A percentile compares a stretch with the other conserved stretches of the same genome.
Conservation (phyloP, 1,140 invertebrate genomes). For the Dreissena rostriformis region DNA sequence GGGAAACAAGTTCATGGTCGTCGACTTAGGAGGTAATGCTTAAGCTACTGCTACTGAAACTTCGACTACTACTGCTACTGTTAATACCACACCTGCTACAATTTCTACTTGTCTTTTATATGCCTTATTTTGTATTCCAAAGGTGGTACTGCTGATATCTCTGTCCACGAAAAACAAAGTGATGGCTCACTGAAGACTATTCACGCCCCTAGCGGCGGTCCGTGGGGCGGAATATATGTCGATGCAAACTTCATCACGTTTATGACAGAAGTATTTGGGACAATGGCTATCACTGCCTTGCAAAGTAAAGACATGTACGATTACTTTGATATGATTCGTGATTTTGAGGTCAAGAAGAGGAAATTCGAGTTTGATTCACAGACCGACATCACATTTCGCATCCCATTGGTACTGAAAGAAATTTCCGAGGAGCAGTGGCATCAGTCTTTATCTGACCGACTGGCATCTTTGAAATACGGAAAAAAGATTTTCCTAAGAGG, state of each 20-base stretch:
- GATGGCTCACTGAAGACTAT: slow-evolving; percentile 35
- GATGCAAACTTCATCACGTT: slow-evolving; percentile 39
- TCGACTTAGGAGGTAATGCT: too few relatives aligned
- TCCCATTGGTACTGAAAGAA: slow-evolving; percentile 9
- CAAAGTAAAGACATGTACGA: slow-evolving; percentile 29
- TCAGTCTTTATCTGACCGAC: neutral
- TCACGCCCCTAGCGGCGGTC: slow-evolving; percentile 49
- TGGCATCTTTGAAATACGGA: too few relatives aligned
- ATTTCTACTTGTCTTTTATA: too few relatives aligned
- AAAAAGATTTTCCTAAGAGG: too few relatives aligned
- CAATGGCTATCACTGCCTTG: slow-evolving; percentile 28
- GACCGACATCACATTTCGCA: slow-evolving; percentile 16
- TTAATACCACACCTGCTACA: too few relatives aligned
- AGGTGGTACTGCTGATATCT: slow-evolving; percentile 58
- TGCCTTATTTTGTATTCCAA: too few relatives aligned
- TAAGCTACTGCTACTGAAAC: too few relatives aligned
- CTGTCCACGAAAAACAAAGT: slow-evolving; percentile 42
- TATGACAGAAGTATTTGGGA: slow-evolving; percentile 40
- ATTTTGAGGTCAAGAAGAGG: slow-evolving; percentile 56
- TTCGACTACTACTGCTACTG: too few relatives aligned
- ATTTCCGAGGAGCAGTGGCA: neutral
- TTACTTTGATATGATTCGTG: slow-evolving; percentile 35
- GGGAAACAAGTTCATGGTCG: too few relatives aligned
- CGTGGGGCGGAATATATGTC: slow-evolving; percentile 54
- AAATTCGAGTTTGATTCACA: slow-evolving; percentile 7